phyloP scores from a whole-genome alignment of 2,113 vertebrate genomes.

The Canis aureus region DNA sequence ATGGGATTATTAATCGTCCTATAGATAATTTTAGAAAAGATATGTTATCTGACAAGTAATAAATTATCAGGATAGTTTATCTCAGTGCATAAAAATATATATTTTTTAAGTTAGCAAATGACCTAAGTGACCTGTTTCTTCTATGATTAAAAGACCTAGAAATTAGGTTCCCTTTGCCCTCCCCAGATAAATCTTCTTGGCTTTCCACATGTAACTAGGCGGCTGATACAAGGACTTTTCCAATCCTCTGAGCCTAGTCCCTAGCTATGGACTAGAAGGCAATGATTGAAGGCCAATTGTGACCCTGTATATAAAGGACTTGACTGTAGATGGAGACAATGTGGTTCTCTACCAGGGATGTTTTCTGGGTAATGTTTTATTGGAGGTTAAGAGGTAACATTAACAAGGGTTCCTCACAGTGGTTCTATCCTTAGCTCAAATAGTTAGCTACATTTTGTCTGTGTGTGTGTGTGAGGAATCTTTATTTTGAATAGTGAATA shows the following conservation, averaged over 20 bases:
- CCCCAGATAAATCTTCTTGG: background rate
- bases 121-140: background rate
- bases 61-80: slow-evolving; percentile 24
- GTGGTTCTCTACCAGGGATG: background rate
- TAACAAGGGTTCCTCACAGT: background rate
- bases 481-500: background rate
- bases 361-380: background rate
- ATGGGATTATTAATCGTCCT: slow-evolving; percentile 39
- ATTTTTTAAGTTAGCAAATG: slow-evolving; percentile 43
- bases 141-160: background rate
- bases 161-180: background rate
- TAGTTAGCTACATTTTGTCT: background rate
- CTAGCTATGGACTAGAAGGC: background rate
- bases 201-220: background rate
- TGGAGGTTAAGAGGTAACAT: background rate
- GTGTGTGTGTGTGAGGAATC: background rate
- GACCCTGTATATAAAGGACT: background rate
- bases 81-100: slow-evolving; percentile 5
- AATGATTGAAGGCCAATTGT: background rate
- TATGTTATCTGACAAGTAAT: slow-evolving; percentile 1
- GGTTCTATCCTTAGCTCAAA: background rate
- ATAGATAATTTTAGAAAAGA: slow-evolving; percentile 62
- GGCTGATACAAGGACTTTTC: background rate
- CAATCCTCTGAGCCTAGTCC: background rate
- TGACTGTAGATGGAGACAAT: background rate